A percentile compares a stretch with the other conserved stretches of the same genome.
These are phyloP conservation scores for Oenanthe oenanthe DNA, from an alignment of 2,113 vertebrate species.

Conservation along the genomic window DNA sequence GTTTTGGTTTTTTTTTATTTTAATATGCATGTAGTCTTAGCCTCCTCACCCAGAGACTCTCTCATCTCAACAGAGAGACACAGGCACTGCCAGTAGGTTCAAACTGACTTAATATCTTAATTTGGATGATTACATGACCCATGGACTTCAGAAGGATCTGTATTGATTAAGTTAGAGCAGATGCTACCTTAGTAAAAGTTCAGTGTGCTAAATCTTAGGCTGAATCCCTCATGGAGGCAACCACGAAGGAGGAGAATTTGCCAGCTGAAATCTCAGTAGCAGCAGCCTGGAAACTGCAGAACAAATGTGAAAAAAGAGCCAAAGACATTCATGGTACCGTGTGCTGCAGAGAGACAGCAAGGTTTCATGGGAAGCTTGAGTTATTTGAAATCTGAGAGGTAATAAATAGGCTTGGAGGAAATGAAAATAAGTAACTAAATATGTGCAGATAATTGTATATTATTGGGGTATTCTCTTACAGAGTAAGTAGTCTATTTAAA, in stretches of 20 bases:
- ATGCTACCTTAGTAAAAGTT: not conserved
- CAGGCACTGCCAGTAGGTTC: not conserved
- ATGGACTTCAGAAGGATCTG: not conserved
- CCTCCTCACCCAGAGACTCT: not conserved
- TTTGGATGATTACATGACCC: not conserved
- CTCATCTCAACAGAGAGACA: not conserved
- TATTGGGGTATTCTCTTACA: not conserved
- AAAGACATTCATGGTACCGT: not conserved
- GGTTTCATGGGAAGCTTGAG: not conserved
- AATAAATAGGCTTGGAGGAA: not conserved
- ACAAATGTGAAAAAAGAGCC: not conserved
- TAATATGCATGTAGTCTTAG: not conserved
- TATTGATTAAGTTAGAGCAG: not conserved
- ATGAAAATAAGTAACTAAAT: not conserved
- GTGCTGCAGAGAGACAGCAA: not conserved
- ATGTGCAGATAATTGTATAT: not conserved
- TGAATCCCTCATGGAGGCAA: not conserved
- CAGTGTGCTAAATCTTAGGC: not conserved
- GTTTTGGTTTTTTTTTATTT: no score
- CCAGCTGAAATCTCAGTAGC: not conserved
- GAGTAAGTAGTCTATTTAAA: not conserved
- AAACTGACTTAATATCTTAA: not conserved
- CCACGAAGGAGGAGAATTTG: not conserved
- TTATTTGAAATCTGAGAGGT: not conserved
- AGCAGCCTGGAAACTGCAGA: not conserved